phyloP scores from a whole-genome alignment of 2,113 vertebrate species.

The Corythornis cristatus region DNA sequence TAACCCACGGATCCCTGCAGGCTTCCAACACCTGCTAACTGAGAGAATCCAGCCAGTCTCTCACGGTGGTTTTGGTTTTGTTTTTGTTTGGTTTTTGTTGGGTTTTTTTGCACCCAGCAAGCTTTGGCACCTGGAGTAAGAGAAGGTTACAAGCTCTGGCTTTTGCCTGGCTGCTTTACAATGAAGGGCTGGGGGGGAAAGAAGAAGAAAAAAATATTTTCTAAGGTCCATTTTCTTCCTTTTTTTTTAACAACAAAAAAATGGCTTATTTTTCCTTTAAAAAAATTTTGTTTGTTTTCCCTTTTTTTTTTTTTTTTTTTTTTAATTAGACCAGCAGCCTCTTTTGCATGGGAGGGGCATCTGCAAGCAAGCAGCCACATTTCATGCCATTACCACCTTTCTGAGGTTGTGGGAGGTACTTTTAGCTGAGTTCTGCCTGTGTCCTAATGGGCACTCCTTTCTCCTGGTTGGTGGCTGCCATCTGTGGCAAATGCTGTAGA shows the following conservation, averaged over 20 bases:
- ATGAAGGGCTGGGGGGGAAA: too few species aligned
- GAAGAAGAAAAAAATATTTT: neutral
- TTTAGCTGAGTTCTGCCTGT: neutral
- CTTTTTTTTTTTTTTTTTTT: too few species aligned
- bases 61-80: constrained; percentile 8
- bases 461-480: constrained; percentile 18
- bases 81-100: neutral
- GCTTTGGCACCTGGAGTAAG: constrained; percentile 1
- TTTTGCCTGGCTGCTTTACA: neutral
- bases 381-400: neutral
- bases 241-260: too few species aligned
- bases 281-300: neutral
- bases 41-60: constrained; percentile 53
- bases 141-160: neutral
- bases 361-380: neutral
- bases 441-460: constrained; percentile 32
- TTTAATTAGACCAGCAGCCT: neutral
- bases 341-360: constrained; percentile 11
- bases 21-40: constrained; percentile 61
- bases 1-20: constrained; percentile 64
- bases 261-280: too few species aligned
- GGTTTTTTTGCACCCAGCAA: neutral
- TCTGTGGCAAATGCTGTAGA: constrained; percentile 14
- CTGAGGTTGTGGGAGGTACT: neutral
- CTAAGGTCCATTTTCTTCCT: neutral